Conservation (phyloP, 2,888 invertebrate species). For the Theretra japonica region DNA sequence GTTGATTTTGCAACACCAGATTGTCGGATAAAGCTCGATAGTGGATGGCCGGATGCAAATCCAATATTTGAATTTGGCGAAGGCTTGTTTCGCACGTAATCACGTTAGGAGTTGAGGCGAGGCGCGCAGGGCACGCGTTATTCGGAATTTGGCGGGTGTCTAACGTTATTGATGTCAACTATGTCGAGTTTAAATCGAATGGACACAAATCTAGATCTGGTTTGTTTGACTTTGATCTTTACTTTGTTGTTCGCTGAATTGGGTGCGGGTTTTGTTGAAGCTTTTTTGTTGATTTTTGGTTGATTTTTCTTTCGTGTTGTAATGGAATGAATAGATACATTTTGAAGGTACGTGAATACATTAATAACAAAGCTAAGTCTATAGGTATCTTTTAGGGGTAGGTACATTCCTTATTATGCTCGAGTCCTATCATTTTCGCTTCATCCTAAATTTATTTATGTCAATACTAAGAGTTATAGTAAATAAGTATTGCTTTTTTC, state of each 20-base stretch:
- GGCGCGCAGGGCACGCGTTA: background rate
- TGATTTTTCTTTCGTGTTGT: background rate
- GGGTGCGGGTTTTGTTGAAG: background rate
- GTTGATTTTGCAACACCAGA: constrained; percentile 18
- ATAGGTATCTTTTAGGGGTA: too few species aligned
- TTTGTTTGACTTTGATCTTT: background rate
- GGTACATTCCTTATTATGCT: too few species aligned
- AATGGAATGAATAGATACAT: too few species aligned
- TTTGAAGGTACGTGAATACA: too few species aligned
- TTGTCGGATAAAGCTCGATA: background rate
- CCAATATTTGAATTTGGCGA: constrained; percentile 51
- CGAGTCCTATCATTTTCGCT: too few species aligned
- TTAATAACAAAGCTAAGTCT: too few species aligned
- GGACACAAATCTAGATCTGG: background rate
- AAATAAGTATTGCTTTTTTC: too few species aligned
- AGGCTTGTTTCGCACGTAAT: constrained; percentile 49
- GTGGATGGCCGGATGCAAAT: constrained; percentile 33
- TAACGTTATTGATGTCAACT: background rate
- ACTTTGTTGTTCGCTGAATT: background rate
- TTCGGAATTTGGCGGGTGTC: background rate
- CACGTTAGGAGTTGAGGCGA: constrained; percentile 37
- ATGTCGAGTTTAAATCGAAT: constrained; percentile 19
- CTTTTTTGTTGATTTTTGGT: background rate
- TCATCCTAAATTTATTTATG: too few species aligned
- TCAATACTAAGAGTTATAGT: too few species aligned